Conservation (phyloP, 2,797 vertebrate species). For the Pipistrellus pygmaeus region DNA sequence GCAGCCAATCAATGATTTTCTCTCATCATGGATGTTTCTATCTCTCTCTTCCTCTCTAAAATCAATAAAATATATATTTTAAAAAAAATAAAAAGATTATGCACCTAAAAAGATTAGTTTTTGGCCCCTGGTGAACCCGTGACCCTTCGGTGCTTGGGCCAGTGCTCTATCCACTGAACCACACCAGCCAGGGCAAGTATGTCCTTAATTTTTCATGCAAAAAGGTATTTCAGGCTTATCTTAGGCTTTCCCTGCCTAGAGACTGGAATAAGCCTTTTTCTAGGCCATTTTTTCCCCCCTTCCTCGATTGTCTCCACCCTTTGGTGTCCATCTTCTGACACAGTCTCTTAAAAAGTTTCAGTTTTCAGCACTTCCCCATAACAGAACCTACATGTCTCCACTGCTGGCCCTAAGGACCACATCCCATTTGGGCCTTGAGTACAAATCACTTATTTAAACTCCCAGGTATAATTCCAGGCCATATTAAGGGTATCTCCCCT, state of each 20-base stretch:
- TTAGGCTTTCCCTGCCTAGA: neutral
- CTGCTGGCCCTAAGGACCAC: neutral
- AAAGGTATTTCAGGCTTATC: neutral
- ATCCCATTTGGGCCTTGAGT: neutral
- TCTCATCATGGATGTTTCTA: too few species aligned
- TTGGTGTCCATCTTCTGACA: neutral
- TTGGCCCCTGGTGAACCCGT: neutral
- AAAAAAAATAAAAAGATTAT: neutral
- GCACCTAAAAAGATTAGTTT: neutral
- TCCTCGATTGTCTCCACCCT: neutral
- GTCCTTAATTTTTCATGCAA: conserved; percentile 20
- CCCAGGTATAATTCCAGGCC: neutral
- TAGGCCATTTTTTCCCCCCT: neutral
- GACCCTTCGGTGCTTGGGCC: too few species aligned
- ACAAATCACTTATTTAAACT: conserved; percentile 20
- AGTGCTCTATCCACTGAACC: too few species aligned
- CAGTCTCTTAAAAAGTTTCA: neutral
- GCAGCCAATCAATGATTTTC: too few species aligned
- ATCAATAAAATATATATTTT: too few species aligned
- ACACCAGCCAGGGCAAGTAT: neutral
- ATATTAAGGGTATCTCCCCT: neutral
- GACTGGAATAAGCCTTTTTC: neutral
- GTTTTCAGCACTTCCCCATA: neutral
- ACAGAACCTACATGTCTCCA: neutral
- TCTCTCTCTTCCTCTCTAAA: too few species aligned